Percentiles rank a stretch among this genome's conserved stretches.
Conservation (phyloP, 2,888 invertebrate species). For the Julus scandinavius region DNA sequence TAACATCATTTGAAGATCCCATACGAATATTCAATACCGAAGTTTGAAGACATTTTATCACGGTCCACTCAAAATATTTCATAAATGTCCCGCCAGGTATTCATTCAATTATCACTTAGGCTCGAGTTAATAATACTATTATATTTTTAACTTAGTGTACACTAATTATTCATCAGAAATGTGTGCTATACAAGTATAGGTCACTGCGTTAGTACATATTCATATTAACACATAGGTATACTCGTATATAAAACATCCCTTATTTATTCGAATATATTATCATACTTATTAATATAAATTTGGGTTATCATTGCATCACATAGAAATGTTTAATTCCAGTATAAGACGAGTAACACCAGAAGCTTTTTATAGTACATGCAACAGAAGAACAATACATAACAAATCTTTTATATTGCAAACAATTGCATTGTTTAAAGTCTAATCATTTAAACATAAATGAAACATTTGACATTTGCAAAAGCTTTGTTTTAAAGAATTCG, state of each 20-base stretch:
- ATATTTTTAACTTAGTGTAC: background rate
- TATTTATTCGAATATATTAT: background rate
- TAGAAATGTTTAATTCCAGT: background rate
- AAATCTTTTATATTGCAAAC: background rate
- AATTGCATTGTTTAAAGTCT: background rate
- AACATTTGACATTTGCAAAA: background rate
- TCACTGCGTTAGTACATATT: background rate
- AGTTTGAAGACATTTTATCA: background rate
- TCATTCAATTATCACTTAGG: background rate
- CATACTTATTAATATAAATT: background rate
- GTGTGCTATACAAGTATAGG: background rate
- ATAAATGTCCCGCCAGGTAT: background rate
- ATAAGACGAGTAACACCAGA: no score
- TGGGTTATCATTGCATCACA: background rate
- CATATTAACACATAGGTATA: background rate
- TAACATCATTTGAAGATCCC: background rate
- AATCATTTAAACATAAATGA: background rate
- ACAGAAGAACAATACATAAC: background rate
- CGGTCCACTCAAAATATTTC: background rate
- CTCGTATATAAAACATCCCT: background rate
- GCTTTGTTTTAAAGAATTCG: no score
- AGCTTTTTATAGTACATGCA: no score
- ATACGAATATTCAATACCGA: background rate
- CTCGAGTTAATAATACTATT: background rate
- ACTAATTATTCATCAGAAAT: background rate